Percentiles rank a stretch among this genome's conserved stretches.
Conservation (phyloP, 2,888 invertebrate genomes). For the Caenorhabditis drosophilae region DNA sequence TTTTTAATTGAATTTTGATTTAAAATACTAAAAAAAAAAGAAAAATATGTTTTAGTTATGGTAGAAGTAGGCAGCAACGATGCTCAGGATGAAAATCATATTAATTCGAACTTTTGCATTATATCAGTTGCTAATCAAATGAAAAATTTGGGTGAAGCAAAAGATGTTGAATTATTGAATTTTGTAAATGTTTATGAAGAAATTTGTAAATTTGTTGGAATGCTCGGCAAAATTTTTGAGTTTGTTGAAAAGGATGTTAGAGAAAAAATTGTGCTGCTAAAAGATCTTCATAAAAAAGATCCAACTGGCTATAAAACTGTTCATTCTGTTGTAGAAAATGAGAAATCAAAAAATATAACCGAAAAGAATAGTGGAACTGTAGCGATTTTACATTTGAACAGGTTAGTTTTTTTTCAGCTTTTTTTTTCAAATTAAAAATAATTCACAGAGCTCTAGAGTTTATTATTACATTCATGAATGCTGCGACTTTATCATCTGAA, state of each 20-base stretch:
- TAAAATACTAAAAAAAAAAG: too few relatives aligned
- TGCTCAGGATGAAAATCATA: too few relatives aligned
- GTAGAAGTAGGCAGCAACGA: too few relatives aligned
- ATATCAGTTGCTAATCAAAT: slow-evolving; percentile 31
- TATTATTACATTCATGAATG: slow-evolving; percentile 42
- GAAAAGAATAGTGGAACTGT: slow-evolving; percentile 25
- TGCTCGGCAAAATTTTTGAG: slow-evolving; percentile 50
- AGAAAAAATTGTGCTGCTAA: slow-evolving; percentile 31
- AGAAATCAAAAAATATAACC: slow-evolving; percentile 16
- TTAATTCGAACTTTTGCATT: slow-evolving; percentile 32
- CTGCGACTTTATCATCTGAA: slow-evolving; percentile 11
- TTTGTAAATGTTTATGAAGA: slow-evolving; percentile 27
- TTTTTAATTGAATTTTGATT: too few relatives aligned
- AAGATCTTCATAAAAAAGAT: slow-evolving; percentile 21
- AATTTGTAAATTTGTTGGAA: slow-evolving; percentile 35
- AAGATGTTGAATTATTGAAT: slow-evolving; percentile 26
- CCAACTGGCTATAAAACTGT: slow-evolving; percentile 27
- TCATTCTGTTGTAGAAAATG: slow-evolving; percentile 12
- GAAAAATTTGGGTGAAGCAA: slow-evolving; percentile 18
- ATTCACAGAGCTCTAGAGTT: slow-evolving; percentile 40
- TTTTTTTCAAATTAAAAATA: slow-evolving; percentile 1
- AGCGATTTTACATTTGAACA: slow-evolving; percentile 37
- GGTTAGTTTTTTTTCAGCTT: too few relatives aligned
- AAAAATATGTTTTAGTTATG: too few relatives aligned
- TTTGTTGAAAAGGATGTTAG: slow-evolving; percentile 44